Base-by-base conservation (phyloP, 2,888 invertebrate genomes). In the Caenorhabditis drosophilae region DNA sequence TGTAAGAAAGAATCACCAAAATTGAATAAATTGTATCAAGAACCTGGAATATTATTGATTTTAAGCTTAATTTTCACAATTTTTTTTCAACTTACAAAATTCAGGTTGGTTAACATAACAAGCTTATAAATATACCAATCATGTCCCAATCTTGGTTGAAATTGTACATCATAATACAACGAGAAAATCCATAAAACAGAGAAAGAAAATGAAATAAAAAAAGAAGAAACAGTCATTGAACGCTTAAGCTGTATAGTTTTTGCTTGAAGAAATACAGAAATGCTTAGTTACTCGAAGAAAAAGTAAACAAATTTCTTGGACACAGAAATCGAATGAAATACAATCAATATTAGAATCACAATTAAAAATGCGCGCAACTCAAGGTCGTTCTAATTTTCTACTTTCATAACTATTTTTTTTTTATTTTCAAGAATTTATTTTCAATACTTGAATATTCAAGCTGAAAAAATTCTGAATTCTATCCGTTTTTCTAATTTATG, bases 41-140 rank as follows among this genome's bases (percentile, higher is more conserved):
- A 1, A 70, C 53, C 73, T 64, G 42, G n/a, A 36, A 36, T 40
- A 31, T n/a, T 15, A 7, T 26, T n/a, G 40, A 7, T 40, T n/a
- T 15, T n/a, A n/a, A n/a, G n/a, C n/a, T n/a, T n/a, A n/a, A 40
- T 9, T 40, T 12, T 31, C 7, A 9, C 7, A 31, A 31, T 9
- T 9, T 15, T 25, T 6, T 25, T 31, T n/a, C n/a, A 35, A 70
- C 76, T 63, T 31, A 82, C 83, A 52, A 83, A 80, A 53, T 82
- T 79, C 2, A 81, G 48, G 49, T 80, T 79, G 11, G 81, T 82
- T 11, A 83, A 67, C 81, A 82, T 83, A n/a, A 78, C 73, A 3
- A 83, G 62, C 46, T 83, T 83, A 45, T 73, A 72, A 49, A 79
- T 60, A 46, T 70, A 83, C 71, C 73, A 78, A 15, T 55, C 51